Evolutionary conservation across 1,140 invertebrate genomes (phyloP).

Genomic region (Drosophila littoralis): DNA sequence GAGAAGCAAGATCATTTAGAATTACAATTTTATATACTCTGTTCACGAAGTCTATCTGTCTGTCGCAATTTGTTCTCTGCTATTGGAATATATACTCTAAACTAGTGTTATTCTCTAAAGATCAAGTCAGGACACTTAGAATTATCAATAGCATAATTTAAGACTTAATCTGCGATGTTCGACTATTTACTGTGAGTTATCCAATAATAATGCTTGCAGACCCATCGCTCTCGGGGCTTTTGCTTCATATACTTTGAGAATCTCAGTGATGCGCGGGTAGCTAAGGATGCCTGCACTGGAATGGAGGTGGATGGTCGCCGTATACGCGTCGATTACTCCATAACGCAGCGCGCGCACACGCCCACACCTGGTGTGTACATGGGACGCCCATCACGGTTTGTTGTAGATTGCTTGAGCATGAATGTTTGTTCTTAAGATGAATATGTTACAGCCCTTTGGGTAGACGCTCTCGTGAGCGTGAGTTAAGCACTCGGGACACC

Average conservation of each 20-base stretch:
- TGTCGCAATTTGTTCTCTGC: no score
- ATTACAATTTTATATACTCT: no score
- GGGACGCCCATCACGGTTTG: conserved; percentile 92
- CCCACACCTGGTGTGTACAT: conserved; percentile 99
- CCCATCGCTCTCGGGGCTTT: conserved; percentile 96
- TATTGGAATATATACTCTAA: no score
- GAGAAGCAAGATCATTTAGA: no score
- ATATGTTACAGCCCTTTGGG: not conserved
- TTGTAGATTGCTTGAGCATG: not conserved
- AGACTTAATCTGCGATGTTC: no score
- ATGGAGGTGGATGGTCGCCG: conserved; percentile 97
- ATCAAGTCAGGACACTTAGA: no score
- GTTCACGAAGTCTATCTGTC: no score
- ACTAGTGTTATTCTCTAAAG: no score
- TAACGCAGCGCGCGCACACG: conserved; percentile 98
- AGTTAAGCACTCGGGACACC: conserved; percentile 10
- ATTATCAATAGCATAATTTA: no score
- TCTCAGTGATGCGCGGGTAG: conserved; percentile 95
- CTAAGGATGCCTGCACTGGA: conserved; percentile 96
- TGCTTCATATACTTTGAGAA: conserved; percentile 98
- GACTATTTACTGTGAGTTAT: not conserved
- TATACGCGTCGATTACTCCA: conserved; percentile 98
- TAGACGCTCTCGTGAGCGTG: conserved; percentile 35
- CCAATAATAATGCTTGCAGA: conserved; percentile 85
- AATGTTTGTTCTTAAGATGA: not conserved